Evolutionary conservation across 2,797 vertebrate species (phyloP).

Genomic region (Anguilla anguilla): DNA sequence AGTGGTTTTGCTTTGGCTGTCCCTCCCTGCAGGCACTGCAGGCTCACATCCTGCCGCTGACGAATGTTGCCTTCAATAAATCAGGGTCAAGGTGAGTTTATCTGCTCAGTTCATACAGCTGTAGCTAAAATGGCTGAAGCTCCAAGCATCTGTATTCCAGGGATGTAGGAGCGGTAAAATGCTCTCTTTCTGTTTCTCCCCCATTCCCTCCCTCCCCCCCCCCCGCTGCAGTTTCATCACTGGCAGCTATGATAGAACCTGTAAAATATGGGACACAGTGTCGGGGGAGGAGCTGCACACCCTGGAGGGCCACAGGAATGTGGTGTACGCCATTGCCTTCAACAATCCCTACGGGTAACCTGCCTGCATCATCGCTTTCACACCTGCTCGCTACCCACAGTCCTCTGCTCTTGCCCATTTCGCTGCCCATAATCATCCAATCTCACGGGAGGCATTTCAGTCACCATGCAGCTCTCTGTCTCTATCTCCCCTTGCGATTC

Average conservation of each 20-base stretch:
- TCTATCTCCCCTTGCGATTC: conserved; percentile 10
- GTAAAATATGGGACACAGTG: conserved; percentile 90
- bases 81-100: conserved; percentile 88
- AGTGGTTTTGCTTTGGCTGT: background rate
- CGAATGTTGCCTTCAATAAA: conserved; percentile 98
- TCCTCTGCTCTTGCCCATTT: background rate
- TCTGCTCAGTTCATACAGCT: conserved; percentile 15
- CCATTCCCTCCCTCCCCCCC: background rate
- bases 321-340: conserved; percentile 93
- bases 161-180: conserved; percentile 4
- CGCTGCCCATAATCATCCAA: background rate
- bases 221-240: conserved; percentile 85
- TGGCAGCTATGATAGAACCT: conserved; percentile 97
- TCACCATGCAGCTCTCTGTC: conserved; percentile 19
- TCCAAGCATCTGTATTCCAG: background rate
- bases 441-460: conserved; percentile 23
- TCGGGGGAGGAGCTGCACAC: conserved; percentile 82
- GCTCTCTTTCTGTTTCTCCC: conserved; percentile 15
- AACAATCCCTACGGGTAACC: conserved; percentile 95
- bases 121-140: background rate
- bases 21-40: conserved; percentile 78
- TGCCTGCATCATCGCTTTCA: background rate
- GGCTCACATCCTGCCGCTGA: conserved; percentile 89
- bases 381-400: background rate
- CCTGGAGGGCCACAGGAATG: conserved; percentile 87